Conservation (phyloP, 2,797 vertebrate species). For the Manis pentadactyla region DNA sequence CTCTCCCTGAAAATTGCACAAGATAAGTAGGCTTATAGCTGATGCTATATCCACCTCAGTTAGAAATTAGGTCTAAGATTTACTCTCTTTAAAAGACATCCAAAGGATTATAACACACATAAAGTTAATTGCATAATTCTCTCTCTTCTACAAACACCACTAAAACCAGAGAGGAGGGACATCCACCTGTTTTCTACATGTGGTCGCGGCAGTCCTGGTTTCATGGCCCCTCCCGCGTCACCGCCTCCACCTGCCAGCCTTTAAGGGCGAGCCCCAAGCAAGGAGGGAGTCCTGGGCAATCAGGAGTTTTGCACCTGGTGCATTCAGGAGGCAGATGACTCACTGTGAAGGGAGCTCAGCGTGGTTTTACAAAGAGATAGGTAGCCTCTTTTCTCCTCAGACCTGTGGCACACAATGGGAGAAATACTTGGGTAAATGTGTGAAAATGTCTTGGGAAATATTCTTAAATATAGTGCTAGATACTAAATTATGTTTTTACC, state of each 20-base stretch:
- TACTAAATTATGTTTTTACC: too few species aligned
- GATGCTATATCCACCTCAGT: not conserved
- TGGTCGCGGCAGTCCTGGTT: not conserved
- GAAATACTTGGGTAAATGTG: not conserved
- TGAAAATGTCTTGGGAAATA: conserved; percentile 6
- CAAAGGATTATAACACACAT: not conserved
- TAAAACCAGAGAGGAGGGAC: not conserved
- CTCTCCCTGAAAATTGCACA: not conserved
- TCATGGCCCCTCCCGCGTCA: not conserved
- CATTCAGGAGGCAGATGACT: not conserved
- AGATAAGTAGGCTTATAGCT: not conserved
- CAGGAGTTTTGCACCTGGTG: not conserved
- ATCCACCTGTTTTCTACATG: not conserved
- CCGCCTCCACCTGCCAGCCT: not conserved
- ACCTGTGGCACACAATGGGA: not conserved
- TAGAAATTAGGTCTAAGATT: not conserved
- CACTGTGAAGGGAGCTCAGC: not conserved
- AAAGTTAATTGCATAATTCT: not conserved
- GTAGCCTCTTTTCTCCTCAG: not conserved
- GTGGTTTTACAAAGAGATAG: not conserved
- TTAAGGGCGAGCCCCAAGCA: not conserved
- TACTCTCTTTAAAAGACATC: not conserved
- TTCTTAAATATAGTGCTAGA: not conserved
- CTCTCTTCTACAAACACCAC: not conserved
- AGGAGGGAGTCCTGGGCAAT: not conserved